A percentile compares a stretch with the other conserved stretches of the same genome.
These are phyloP conservation scores for Acanthis flammea DNA, from an alignment of 2,797 vertebrate genomes.

Conservation along the genomic window DNA sequence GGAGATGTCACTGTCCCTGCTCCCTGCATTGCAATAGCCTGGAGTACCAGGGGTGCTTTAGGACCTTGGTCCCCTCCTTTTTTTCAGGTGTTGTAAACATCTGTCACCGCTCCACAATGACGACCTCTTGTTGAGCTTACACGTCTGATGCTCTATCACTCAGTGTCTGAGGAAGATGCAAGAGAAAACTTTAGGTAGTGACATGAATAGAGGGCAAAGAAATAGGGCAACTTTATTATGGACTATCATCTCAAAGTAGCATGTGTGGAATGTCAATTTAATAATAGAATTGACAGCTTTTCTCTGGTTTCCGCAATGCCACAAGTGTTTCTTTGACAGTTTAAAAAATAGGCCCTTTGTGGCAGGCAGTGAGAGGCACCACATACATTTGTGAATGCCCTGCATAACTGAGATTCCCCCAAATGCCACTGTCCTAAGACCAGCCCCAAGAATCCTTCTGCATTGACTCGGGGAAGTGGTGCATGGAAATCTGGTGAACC, in stretches of 20 bases:
- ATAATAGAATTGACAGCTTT: slow-evolving; percentile 91
- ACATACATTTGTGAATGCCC: slow-evolving; percentile 97
- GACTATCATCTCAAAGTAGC: slow-evolving; percentile 76
- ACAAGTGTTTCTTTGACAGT: slow-evolving; percentile 96
- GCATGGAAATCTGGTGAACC: slow-evolving; percentile 28
- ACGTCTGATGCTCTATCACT: slow-evolving; percentile 64
- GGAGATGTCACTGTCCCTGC: slow-evolving; percentile 81
- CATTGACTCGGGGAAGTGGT: slow-evolving; percentile 23
- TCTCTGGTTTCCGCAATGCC: slow-evolving; percentile 78
- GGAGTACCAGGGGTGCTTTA: slow-evolving; percentile 40
- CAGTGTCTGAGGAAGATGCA: slow-evolving; percentile 61
- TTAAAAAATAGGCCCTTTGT: slow-evolving; percentile 94
- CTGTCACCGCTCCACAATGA: slow-evolving; percentile 73
- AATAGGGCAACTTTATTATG: slow-evolving; percentile 77
- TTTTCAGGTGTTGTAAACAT: slow-evolving; percentile 74
- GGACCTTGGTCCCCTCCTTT: not conserved
- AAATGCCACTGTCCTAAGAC: slow-evolving; percentile 80
- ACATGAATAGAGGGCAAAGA: slow-evolving; percentile 70
- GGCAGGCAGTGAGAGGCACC: slow-evolving; percentile 80
- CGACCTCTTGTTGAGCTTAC: slow-evolving; percentile 64
- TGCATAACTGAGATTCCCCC: slow-evolving; percentile 90
- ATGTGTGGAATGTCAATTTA: slow-evolving; percentile 91
- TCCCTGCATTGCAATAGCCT: slow-evolving; percentile 66
- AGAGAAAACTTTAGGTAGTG: slow-evolving; percentile 66
- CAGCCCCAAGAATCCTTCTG: slow-evolving; percentile 80